Base-by-base conservation (phyloP, 30 jellyfish, hydroid and myxozoan species). In the Catostylus mosaicus region DNA sequence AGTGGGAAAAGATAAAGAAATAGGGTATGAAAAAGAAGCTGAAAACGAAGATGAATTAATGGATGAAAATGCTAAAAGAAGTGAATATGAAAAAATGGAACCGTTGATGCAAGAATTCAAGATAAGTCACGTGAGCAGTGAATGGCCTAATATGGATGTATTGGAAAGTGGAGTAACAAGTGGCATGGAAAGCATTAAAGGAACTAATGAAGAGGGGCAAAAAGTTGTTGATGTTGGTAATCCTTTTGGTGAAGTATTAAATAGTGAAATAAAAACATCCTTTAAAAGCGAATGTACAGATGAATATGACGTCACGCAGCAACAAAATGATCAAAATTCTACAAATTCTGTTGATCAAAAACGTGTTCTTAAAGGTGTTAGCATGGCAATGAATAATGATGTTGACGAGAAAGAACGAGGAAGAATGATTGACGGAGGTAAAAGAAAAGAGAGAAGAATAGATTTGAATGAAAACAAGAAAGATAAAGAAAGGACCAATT, bases 1-100 rank as follows among this genome's bases (percentile, higher is more conserved):
- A 43, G 33, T 5, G 12, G 82, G 26, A 69, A 7, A 33, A 43
- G 82, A 45, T n/a, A 29, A 3, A 46, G 82, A 69, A 7, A 45
- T 2, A 62, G 46, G 6, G 26, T 8, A 22, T 7, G 75, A 33
- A 56, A 66, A 20, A 66, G 78, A 66, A 33, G 52, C 23, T 9
- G 31, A 29, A 11, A 11, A 26, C 6, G 51, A 20, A 16, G 82
- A 5, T 7, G 68, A 24, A 1, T 61, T 36, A 61, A 36, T 61
- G 74, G 26, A 61, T 65, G 14, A 24, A 0, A 0, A 47, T 23
- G 33, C 10, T 27, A 30, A 72, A 45, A 14, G 43, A 26, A 26
- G 30, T 6, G 54, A 1, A 3, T 0, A 72, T 43, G 56, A 1
- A 65, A 57, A 65, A 14, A 33, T 65, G 4, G 78, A 65, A 32